A percentile compares a stretch with the other conserved stretches of the same genome.
Evolutionary conservation across 2,888 invertebrate genomes (phyloP).

Genomic region (Mythimna impura): DNA sequence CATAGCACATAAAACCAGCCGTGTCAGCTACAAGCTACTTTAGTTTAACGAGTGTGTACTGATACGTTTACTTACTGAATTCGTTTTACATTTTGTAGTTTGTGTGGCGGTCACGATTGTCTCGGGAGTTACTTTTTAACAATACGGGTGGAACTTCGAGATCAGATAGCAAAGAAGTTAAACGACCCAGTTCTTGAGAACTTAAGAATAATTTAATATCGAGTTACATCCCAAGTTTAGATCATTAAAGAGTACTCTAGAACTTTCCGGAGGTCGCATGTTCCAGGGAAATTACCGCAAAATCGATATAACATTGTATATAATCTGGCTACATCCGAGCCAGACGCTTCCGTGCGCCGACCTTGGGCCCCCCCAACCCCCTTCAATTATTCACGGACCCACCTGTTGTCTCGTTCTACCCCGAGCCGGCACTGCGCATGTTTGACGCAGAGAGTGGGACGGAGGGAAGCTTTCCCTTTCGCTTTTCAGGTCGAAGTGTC

Average conservation of each 20-base stretch:
- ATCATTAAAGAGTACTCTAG: slow-evolving; percentile 51
- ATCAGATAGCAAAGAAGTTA: slow-evolving; percentile 27
- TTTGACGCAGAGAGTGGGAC: slow-evolving; percentile 82
- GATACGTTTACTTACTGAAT: slow-evolving; percentile 13
- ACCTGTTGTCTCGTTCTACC: slow-evolving; percentile 84
- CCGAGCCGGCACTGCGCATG: slow-evolving; percentile 82
- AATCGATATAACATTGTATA: slow-evolving; percentile 83
- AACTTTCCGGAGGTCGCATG: slow-evolving; percentile 62
- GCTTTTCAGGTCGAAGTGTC: slow-evolving; percentile 87
- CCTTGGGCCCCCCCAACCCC: slow-evolving; percentile 81
- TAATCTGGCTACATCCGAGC: slow-evolving; percentile 83
- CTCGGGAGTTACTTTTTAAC: slow-evolving; percentile 8
- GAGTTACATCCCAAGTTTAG: slow-evolving; percentile 56
- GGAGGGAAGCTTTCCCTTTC: slow-evolving; percentile 76
- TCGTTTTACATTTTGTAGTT: slow-evolving; percentile 15
- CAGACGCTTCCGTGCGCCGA: slow-evolving; percentile 89
- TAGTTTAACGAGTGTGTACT: slow-evolving; percentile 24
- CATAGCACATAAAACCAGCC: slow-evolving; percentile 27
- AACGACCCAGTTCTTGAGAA: slow-evolving; percentile 43
- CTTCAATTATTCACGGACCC: slow-evolving; percentile 76
- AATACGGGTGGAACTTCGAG: slow-evolving; percentile 19
- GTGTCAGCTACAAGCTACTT: slow-evolving; percentile 22
- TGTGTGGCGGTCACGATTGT: neutral
- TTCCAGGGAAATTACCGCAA: slow-evolving; percentile 74
- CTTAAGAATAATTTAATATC: slow-evolving; percentile 53